Conservation (phyloP, 2,888 invertebrate species). For the Lasioglossum malachurum region DNA sequence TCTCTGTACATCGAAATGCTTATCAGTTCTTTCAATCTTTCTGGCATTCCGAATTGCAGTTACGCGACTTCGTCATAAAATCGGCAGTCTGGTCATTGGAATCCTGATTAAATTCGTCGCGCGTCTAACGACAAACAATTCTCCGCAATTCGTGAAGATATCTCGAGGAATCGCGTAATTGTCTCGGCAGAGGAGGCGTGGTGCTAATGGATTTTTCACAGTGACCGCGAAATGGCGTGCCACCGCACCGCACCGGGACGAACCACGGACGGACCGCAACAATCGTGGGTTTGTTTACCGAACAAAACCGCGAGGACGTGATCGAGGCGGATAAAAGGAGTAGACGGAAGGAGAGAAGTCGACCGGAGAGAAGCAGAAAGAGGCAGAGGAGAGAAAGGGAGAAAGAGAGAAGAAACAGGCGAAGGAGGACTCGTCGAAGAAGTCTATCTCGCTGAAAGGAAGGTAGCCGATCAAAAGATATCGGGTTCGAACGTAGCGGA, state of each 20-base stretch:
- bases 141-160: background rate
- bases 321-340: slow-evolving; percentile 29
- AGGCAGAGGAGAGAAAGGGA: background rate
- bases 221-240: slow-evolving; percentile 63
- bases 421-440: slow-evolving; percentile 25
- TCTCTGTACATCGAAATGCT: background rate
- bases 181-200: slow-evolving; percentile 57
- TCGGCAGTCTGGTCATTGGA: background rate
- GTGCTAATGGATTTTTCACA: slow-evolving; percentile 77
- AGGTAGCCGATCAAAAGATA: slow-evolving; percentile 67
- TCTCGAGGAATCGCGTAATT: slow-evolving; percentile 20
- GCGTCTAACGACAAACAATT: background rate
- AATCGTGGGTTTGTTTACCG: slow-evolving; percentile 74
- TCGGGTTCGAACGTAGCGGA: slow-evolving; percentile 41
- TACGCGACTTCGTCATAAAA: background rate
- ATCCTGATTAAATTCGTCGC: background rate
- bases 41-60: background rate
- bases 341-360: slow-evolving; percentile 19
- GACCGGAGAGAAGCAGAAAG: background rate
- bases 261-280: slow-evolving; percentile 63
- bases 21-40: background rate
- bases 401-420: background rate
- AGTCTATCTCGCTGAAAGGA: slow-evolving; percentile 59
- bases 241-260: slow-evolving; percentile 12
- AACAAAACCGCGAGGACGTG: slow-evolving; percentile 70